These are phyloP conservation scores for Camponotus vicinus DNA, from an alignment of 1,140 invertebrate genomes.

Conservation along the genomic window DNA sequence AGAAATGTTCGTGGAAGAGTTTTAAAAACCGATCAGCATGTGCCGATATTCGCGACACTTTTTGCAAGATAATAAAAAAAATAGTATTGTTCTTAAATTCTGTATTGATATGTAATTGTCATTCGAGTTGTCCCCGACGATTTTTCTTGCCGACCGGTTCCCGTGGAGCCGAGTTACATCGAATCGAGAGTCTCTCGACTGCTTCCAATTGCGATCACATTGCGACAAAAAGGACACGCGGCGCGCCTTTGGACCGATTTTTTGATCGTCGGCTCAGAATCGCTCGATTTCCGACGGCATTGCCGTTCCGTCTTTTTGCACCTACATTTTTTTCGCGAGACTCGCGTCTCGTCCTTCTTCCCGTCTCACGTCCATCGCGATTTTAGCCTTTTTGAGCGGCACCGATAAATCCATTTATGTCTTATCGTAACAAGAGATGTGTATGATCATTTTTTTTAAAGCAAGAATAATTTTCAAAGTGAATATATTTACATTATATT, in stretches of 20 bases:
- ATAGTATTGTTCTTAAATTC: slow-evolving; percentile 79
- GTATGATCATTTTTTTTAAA: background rate
- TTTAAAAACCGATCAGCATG: background rate
- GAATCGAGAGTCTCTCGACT: slow-evolving; percentile 77
- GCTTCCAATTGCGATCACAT: slow-evolving; percentile 82
- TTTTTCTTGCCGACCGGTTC: slow-evolving; percentile 71
- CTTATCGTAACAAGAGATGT: background rate
- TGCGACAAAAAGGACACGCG: slow-evolving; percentile 80
- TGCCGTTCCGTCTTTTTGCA: slow-evolving; percentile 61
- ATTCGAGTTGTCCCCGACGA: slow-evolving; percentile 71
- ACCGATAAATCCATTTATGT: slow-evolving; percentile 55
- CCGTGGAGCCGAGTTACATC: slow-evolving; percentile 60
- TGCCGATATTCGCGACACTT: slow-evolving; percentile 4
- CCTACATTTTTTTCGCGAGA: slow-evolving; percentile 53
- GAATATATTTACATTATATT: background rate
- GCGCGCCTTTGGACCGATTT: slow-evolving; percentile 72
- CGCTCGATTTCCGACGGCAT: slow-evolving; percentile 52
- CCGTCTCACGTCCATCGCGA: slow-evolving; percentile 1
- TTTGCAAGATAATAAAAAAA: slow-evolving; percentile 6
- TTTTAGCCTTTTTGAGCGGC: slow-evolving; percentile 31
- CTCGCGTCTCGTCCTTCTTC: slow-evolving; percentile 15
- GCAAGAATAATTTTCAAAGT: slow-evolving; percentile 11
- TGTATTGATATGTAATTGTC: slow-evolving; percentile 85
- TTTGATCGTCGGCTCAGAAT: slow-evolving; percentile 65
- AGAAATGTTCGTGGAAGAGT: background rate